Percentiles rank a stretch among this genome's conserved stretches.
phyloP scores from a whole-genome alignment of 2,797 vertebrate species.

The Molothrus ater region DNA sequence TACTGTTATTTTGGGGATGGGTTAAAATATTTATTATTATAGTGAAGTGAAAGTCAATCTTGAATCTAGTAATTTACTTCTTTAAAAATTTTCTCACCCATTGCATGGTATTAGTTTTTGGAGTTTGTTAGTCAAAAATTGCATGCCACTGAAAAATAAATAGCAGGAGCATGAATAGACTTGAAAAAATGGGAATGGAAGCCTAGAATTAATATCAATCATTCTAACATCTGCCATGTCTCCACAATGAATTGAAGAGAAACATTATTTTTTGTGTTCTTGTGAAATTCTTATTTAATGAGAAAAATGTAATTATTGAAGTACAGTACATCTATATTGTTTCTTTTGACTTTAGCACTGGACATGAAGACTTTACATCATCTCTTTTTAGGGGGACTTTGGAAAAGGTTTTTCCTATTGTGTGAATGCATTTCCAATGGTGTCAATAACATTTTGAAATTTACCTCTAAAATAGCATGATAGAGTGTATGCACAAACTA shows the following conservation, averaged over 20 bases:
- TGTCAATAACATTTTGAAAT: neutral
- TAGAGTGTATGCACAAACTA: neutral
- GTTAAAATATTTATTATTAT: neutral
- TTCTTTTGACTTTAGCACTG: neutral
- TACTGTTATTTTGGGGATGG: neutral
- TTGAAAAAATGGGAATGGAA: neutral
- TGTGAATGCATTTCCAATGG: neutral
- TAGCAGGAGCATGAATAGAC: neutral
- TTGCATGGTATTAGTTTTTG: neutral
- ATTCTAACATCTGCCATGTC: neutral
- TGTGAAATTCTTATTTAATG: neutral
- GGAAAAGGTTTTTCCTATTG: neutral
- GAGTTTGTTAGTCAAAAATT: neutral
- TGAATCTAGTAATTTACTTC: neutral
- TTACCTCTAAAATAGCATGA: neutral
- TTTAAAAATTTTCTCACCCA: neutral
- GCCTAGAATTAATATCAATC: neutral
- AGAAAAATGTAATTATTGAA: neutral
- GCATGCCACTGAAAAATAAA: neutral
- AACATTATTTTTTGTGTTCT: neutral
- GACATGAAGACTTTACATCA: neutral
- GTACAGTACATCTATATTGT: neutral
- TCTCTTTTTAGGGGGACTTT: neutral
- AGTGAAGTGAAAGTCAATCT: neutral
- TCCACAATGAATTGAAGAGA: neutral